A percentile compares a stretch with the other conserved stretches of the same genome.
phyloP scores from a whole-genome alignment of 2,888 invertebrate species.

The Eudemis profundana region DNA sequence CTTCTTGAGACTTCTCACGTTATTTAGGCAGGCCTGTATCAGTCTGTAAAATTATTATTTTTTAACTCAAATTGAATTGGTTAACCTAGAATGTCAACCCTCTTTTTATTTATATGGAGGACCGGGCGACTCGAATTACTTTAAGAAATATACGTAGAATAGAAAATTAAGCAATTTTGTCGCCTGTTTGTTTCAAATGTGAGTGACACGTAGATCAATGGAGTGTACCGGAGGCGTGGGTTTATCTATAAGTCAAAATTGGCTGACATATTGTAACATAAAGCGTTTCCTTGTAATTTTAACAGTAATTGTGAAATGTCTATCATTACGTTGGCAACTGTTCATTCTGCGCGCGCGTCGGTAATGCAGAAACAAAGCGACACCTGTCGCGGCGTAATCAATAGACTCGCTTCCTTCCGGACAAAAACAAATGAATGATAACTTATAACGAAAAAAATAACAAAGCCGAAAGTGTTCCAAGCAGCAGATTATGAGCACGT shows the following conservation, averaged over 20 bases:
- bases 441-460: constrained; percentile 71
- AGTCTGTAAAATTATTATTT: no score
- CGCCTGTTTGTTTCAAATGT: background rate
- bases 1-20: no score
- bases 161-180: background rate
- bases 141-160: background rate
- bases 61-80: no score
- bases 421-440: constrained; percentile 82
- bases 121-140: no score
- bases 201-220: background rate
- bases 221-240: no score
- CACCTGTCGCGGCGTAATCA: constrained; percentile 82
- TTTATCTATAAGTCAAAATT: no score
- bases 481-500: constrained; percentile 83
- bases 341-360: constrained; percentile 46
- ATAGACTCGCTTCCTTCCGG: constrained; percentile 81
- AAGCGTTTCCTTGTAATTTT: constrained; percentile 21
- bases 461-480: constrained; percentile 84
- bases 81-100: no score
- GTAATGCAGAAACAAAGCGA: constrained; percentile 54
- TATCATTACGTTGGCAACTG: constrained; percentile 42
- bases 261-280: background rate
- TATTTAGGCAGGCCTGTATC: no score
- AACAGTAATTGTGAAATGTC: constrained; percentile 33
- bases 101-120: no score